Conservation (phyloP, 1,140 invertebrate species). For the Mesaphorura yosii region DNA sequence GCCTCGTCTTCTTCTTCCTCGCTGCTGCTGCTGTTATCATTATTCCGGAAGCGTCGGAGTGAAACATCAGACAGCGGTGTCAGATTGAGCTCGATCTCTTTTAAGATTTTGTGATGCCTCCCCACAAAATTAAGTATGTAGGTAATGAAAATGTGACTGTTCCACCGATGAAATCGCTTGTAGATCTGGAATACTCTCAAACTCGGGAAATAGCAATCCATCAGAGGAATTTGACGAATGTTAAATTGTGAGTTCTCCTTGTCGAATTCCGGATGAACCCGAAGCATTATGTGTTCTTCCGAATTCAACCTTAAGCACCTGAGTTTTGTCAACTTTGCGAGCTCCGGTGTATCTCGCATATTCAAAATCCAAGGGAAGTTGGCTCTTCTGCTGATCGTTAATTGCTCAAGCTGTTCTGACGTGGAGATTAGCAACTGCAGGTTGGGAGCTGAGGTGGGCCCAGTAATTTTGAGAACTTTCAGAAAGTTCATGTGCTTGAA, state of each 20-base stretch:
- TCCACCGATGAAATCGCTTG: conserved; percentile 17
- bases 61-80: conserved; percentile 9
- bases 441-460: too few species aligned
- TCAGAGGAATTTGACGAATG: too few species aligned
- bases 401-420: conserved; percentile 14
- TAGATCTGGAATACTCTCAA: conserved; percentile 20
- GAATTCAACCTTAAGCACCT: conserved; percentile 18
- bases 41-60: not conserved
- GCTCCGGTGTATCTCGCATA: conserved; percentile 19
- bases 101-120: conserved; percentile 14
- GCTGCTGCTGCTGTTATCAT: conserved; percentile 11
- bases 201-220: conserved; percentile 23
- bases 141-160: conserved; percentile 11
- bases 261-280: not conserved
- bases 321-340: conserved; percentile 20
- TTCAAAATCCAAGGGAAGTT: conserved; percentile 28
- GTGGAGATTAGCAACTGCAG: conserved; percentile 20
- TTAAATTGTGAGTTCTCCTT: not conserved
- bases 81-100: conserved; percentile 14
- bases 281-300: conserved; percentile 15
- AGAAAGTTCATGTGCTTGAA: too few species aligned
- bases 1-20: too few species aligned
- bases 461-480: too few species aligned
- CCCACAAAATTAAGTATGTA: conserved; percentile 20
- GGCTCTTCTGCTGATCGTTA: conserved; percentile 16